Conservation (phyloP, 2,113 vertebrate genomes). For the Tragulus kanchil region DNA sequence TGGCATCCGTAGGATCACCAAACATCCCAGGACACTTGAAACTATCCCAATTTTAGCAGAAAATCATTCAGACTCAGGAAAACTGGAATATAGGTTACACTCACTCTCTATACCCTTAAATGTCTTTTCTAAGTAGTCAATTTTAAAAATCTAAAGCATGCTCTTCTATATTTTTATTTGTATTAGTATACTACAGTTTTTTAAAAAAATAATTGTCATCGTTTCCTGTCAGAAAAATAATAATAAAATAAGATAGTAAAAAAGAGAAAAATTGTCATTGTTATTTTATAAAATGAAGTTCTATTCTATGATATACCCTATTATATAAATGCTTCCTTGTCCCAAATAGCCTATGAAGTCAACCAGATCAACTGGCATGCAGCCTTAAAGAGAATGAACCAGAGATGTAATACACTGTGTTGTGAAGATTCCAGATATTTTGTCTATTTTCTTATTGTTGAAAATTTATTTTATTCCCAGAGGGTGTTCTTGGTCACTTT, state of each 20-base stretch:
- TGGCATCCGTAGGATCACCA: not conserved
- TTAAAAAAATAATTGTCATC: too few relatives aligned
- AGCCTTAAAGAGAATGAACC: not conserved
- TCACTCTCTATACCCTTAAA: rapidly evolving
- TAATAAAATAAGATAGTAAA: too few relatives aligned
- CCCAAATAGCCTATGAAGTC: not conserved
- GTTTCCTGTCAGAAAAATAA: too few relatives aligned
- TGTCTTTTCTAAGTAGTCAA: not conserved
- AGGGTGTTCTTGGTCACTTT: not conserved
- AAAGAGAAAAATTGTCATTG: not conserved
- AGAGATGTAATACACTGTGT: not conserved
- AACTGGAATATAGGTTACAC: not conserved
- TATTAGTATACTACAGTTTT: not conserved
- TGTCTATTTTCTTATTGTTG: not conserved
- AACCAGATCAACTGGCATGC: not conserved
- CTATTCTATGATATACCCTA: not conserved
- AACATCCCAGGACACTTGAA: not conserved
- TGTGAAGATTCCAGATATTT: not conserved
- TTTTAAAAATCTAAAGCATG: not conserved
- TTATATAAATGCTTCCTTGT: not conserved
- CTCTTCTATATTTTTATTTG: not conserved
- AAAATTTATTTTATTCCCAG: slow-evolving; percentile 1
- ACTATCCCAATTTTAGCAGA: not conserved
- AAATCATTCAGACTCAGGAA: not conserved
- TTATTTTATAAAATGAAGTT: slow-evolving; percentile 15